Evolutionary conservation across 2,888 invertebrate genomes (phyloP).

Genomic region (Blastobasis lacticolella): DNA sequence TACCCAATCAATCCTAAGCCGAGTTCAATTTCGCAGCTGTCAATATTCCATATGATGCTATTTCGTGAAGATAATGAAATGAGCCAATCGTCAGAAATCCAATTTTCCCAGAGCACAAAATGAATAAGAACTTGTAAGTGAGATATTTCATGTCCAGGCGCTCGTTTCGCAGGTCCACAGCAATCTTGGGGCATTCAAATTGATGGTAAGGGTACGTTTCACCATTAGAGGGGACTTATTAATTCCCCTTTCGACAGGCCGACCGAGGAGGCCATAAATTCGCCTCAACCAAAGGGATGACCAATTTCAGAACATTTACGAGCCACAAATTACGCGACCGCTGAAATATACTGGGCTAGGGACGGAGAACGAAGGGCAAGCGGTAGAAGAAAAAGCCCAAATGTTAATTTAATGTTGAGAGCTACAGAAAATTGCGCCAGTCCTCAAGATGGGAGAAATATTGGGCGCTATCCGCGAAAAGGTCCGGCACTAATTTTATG

Average conservation of each 20-base stretch:
- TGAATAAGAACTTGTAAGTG: constrained; percentile 57
- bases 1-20: constrained; percentile 12
- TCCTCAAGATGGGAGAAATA: constrained; percentile 61
- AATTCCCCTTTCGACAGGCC: constrained; percentile 74
- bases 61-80: constrained; percentile 38
- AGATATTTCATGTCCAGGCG: constrained; percentile 54
- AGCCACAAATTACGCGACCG: constrained; percentile 74
- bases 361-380: constrained; percentile 50
- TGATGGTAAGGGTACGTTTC: constrained; percentile 73
- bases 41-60: constrained; percentile 14
- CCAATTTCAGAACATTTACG: constrained; percentile 75
- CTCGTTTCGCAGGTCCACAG: constrained; percentile 51
- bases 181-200: constrained; percentile 71
- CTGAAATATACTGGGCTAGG: constrained; percentile 68
- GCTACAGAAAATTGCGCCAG: constrained; percentile 65
- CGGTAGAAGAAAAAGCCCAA: constrained; percentile 63
- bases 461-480: constrained; percentile 49
- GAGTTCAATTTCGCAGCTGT: constrained; percentile 19
- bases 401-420: constrained; percentile 71
- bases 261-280: constrained; percentile 72
- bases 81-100: constrained; percentile 41
- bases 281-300: constrained; percentile 74
- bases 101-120: constrained; percentile 51
- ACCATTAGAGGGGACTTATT: constrained; percentile 74
- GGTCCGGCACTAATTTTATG: constrained; percentile 66